Percentiles rank a stretch among this genome's conserved stretches.
These are phyloP conservation scores for Perdita meconis DNA, from an alignment of 2,888 invertebrate genomes.

Conservation along the genomic window DNA sequence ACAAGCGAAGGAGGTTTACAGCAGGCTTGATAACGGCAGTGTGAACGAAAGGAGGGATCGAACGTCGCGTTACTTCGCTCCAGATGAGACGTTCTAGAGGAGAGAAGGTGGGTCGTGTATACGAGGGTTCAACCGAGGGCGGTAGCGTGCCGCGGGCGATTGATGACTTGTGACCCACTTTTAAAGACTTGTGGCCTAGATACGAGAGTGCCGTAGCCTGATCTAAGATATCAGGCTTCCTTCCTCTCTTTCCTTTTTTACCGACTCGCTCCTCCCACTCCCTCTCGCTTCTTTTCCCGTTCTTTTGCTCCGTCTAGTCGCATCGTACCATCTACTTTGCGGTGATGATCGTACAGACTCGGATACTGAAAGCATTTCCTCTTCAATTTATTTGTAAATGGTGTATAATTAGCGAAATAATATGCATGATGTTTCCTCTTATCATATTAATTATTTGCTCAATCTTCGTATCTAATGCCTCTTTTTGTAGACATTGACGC, in stretches of 20 bases:
- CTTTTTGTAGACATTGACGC: too few relatives aligned
- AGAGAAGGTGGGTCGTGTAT: slow-evolving; percentile 59
- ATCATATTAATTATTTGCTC: too few relatives aligned
- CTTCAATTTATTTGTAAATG: slow-evolving; percentile 7
- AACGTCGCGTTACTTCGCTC: slow-evolving; percentile 60
- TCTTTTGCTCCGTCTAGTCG: slow-evolving; percentile 40
- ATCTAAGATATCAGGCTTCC: slow-evolving; percentile 67
- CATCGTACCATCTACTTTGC: slow-evolving; percentile 38
- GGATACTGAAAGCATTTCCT: too few relatives aligned
- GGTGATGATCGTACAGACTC: slow-evolving; percentile 42
- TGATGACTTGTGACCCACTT: slow-evolving; percentile 82
- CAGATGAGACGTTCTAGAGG: slow-evolving; percentile 61
- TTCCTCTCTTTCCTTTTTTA: slow-evolving; percentile 48
- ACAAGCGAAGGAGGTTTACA: slow-evolving; percentile 1
- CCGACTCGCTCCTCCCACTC: slow-evolving; percentile 22
- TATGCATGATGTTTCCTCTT: too few relatives aligned
- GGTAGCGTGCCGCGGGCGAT: slow-evolving; percentile 75
- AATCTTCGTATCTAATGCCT: too few relatives aligned
- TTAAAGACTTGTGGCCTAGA: slow-evolving; percentile 78
- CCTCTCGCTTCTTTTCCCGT: slow-evolving; percentile 37
- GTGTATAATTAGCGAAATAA: too few relatives aligned
- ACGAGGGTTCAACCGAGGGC: slow-evolving; percentile 57
- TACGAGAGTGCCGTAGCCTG: slow-evolving; percentile 76
- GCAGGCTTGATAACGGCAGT: slow-evolving; percentile 30
- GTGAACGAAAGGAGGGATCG: slow-evolving; percentile 33